Evolutionary conservation across 2,888 invertebrate species (phyloP).

Genomic region (Caenorhabditis plicata): DNA sequence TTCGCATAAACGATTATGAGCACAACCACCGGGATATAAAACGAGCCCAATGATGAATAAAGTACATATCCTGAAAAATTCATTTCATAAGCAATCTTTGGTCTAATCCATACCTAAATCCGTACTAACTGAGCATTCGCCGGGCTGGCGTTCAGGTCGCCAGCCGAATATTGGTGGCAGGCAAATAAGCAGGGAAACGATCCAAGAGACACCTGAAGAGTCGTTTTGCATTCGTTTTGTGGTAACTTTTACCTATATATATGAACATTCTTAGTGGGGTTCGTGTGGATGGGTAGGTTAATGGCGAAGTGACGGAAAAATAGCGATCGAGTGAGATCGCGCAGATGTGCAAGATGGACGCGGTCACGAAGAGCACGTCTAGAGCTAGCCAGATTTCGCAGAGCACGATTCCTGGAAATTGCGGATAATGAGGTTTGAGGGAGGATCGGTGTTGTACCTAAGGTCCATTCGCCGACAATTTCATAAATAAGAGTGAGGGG

Average conservation of each 20-base stretch:
- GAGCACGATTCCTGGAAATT: constrained; percentile 64
- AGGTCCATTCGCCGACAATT: constrained; percentile 69
- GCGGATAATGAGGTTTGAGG: too few species aligned
- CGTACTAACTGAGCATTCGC: constrained; percentile 47
- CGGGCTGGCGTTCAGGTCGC: constrained; percentile 48
- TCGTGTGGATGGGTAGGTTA: constrained; percentile 60
- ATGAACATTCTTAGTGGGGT: constrained; percentile 59
- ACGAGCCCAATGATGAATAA: constrained; percentile 95
- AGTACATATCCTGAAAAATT: constrained; percentile 78
- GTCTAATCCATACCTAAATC: constrained; percentile 36
- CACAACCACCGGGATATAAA: constrained; percentile 91
- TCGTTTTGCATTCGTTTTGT: too few species aligned
- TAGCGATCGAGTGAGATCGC: constrained; percentile 64
- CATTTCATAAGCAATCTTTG: constrained; percentile 1
- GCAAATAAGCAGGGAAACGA: constrained; percentile 62
- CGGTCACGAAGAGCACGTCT: constrained; percentile 69
- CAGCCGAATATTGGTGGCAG: constrained; percentile 65
- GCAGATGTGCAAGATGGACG: constrained; percentile 68
- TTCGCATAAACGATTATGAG: constrained; percentile 63
- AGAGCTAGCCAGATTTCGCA: constrained; percentile 69
- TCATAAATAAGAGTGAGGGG: constrained; percentile 69
- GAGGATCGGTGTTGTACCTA: constrained; percentile 61
- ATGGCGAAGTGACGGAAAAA: constrained; percentile 63
- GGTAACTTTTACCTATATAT: constrained; percentile 64
- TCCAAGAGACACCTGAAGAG: constrained; percentile 60